phyloP scores from a whole-genome alignment of 2,888 invertebrate genomes.

The Thymelicus sylvestris region DNA sequence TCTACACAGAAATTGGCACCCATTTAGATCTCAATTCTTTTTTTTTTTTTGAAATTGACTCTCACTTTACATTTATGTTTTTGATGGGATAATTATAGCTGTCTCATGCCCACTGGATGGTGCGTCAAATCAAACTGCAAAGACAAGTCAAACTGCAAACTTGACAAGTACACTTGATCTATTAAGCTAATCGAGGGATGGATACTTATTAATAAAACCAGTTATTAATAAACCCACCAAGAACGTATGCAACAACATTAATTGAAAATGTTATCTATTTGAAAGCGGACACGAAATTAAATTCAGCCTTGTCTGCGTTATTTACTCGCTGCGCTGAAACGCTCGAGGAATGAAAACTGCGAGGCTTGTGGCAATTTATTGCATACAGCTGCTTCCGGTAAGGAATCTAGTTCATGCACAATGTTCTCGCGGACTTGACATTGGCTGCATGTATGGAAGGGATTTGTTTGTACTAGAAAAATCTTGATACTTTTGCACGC shows the following conservation, averaged over 20 bases:
- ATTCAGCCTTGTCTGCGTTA: conserved; percentile 19
- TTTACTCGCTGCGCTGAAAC: conserved; percentile 25
- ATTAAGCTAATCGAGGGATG: too few species aligned
- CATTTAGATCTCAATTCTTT: too few species aligned
- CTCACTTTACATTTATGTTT: too few species aligned
- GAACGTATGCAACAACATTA: conserved; percentile 1
- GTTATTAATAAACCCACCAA: not conserved
- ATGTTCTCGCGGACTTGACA: not conserved
- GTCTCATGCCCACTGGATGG: too few species aligned
- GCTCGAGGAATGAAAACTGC: conserved; percentile 13
- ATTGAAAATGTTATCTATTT: conserved; percentile 34
- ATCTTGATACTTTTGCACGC: too few species aligned
- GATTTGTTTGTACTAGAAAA: not conserved
- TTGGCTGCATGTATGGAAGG: not conserved
- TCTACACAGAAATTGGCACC: too few species aligned
- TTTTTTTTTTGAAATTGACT: too few species aligned
- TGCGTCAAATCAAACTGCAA: too few species aligned
- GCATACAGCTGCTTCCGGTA: conserved; percentile 19
- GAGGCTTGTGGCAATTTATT: conserved; percentile 21
- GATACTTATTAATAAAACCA: not conserved
- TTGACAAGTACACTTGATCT: too few species aligned
- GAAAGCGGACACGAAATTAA: conserved; percentile 27
- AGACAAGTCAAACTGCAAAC: too few species aligned
- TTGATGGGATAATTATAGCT: too few species aligned
- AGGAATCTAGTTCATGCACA: conserved; percentile 5